A percentile compares a stretch with the other conserved stretches of the same genome.
Evolutionary conservation across 1,140 invertebrate genomes (phyloP).

Genomic region (Druon quercuslanigerum): DNA sequence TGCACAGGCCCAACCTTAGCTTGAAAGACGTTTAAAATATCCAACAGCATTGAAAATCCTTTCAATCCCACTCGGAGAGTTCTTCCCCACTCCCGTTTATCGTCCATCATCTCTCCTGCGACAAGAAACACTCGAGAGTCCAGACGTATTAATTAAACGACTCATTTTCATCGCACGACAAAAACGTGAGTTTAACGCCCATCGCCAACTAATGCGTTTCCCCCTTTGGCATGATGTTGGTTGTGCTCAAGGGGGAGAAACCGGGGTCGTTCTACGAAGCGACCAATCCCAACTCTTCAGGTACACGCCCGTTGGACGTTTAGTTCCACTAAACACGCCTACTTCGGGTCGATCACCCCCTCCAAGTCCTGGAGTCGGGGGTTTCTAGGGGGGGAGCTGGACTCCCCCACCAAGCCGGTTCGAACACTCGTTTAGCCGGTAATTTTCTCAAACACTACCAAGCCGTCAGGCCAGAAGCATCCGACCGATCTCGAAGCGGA

Average conservation of each 20-base stretch:
- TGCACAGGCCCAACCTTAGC: not conserved
- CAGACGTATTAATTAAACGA: constrained; percentile 76
- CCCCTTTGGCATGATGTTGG: constrained; percentile 45
- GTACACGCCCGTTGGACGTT: constrained; percentile 54
- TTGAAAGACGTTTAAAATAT: not conserved
- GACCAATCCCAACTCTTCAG: constrained; percentile 48
- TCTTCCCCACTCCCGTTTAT: constrained; percentile 40
- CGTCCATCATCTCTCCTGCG: constrained; percentile 48
- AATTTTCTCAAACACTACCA: constrained; percentile 75
- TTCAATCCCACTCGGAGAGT: constrained; percentile 40
- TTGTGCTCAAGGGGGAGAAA: constrained; percentile 50
- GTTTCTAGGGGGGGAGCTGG: constrained; percentile 36
- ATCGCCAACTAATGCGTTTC: constrained; percentile 69
- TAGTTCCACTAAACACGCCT: constrained; percentile 51
- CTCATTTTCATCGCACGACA: constrained; percentile 73
- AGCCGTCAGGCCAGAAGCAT: constrained; percentile 72
- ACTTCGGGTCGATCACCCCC: constrained; percentile 42
- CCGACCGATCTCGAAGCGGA: constrained; percentile 53
- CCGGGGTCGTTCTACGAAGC: constrained; percentile 38
- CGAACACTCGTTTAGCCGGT: constrained; percentile 70
- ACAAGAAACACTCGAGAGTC: constrained; percentile 58
- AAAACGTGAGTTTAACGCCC: constrained; percentile 74
- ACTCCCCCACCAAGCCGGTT: constrained; percentile 47
- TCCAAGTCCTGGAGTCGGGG: constrained; percentile 32
- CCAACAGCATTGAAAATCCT: constrained; percentile 44